A percentile compares a stretch with the other conserved stretches of the same genome.
Evolutionary conservation across 2,113 vertebrate species (phyloP).

Genomic region (Ascaphus truei): DNA sequence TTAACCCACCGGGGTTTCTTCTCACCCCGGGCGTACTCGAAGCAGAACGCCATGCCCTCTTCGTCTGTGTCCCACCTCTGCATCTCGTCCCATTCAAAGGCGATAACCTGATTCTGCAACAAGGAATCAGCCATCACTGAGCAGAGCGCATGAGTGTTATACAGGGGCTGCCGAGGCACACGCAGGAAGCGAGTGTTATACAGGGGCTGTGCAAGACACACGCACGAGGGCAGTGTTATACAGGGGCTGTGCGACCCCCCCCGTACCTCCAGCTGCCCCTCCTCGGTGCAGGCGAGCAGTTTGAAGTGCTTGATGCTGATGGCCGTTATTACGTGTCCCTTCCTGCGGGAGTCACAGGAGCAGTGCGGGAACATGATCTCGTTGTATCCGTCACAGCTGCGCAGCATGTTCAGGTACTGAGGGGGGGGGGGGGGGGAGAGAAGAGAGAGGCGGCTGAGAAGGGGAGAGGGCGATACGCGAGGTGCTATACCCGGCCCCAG

Average conservation of each 20-base stretch:
- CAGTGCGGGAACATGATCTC: slow-evolving; percentile 94
- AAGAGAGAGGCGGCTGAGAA: neutral
- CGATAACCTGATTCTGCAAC: slow-evolving; percentile 89
- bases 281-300: slow-evolving; percentile 91
- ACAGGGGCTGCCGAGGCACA: no score
- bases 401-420: slow-evolving; percentile 89
- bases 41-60: slow-evolving; percentile 97
- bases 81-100: slow-evolving; percentile 94
- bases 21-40: slow-evolving; percentile 88
- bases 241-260: neutral
- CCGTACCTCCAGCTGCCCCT: slow-evolving; percentile 86
- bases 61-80: slow-evolving; percentile 97
- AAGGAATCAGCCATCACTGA: neutral
- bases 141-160: no score
- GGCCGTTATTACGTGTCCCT: slow-evolving; percentile 90
- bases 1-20: slow-evolving; percentile 97
- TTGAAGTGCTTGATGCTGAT: slow-evolving; percentile 95
- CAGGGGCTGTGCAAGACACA: no score
- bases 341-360: slow-evolving; percentile 89
- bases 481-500: no score
- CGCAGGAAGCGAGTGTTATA: no score
- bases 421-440: neutral
- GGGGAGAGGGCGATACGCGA: neutral
- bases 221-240: neutral
- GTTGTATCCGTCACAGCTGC: slow-evolving; percentile 91